A percentile compares a stretch with the other conserved stretches of the same genome.
Conservation (phyloP, 92 coral and sea anemone species). For the Palythoa caribaeorum region DNA sequence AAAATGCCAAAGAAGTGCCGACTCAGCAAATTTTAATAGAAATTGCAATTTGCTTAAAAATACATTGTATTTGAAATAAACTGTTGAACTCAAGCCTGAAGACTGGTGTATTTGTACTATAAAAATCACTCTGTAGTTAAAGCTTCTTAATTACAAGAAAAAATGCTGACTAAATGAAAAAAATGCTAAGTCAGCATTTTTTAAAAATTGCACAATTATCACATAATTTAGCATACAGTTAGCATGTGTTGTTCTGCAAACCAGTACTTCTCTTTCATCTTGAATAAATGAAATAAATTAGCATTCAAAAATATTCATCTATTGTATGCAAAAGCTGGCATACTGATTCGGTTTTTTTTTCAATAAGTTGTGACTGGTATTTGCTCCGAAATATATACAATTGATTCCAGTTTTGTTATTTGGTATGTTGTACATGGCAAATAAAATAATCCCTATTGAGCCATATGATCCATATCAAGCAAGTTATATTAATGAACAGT, state of each 20-base stretch:
- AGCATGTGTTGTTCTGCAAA: no score
- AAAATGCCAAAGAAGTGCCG: background rate
- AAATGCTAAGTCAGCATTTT: background rate
- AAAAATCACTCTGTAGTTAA: background rate
- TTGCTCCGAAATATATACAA: background rate
- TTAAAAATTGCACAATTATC: background rate
- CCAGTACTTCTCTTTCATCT: no score
- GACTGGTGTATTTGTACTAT: constrained; percentile 1
- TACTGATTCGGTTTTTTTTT: background rate
- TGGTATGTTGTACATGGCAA: background rate
- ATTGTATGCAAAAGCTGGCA: no score
- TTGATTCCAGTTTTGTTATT: background rate
- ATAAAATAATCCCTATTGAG: background rate
- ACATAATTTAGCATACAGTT: background rate
- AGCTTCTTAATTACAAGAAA: background rate
- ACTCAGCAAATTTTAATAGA: background rate
- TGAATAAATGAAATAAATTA: background rate
- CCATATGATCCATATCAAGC: background rate
- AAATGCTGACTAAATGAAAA: background rate
- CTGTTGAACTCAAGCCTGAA: background rate
- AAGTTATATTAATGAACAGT: background rate
- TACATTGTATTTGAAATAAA: background rate
- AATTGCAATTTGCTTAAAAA: background rate
- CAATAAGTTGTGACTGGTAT: background rate
- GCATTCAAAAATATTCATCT: background rate